Evolutionary conservation across 1,140 invertebrate species (phyloP).

Genomic region (Eciton burchellii): DNA sequence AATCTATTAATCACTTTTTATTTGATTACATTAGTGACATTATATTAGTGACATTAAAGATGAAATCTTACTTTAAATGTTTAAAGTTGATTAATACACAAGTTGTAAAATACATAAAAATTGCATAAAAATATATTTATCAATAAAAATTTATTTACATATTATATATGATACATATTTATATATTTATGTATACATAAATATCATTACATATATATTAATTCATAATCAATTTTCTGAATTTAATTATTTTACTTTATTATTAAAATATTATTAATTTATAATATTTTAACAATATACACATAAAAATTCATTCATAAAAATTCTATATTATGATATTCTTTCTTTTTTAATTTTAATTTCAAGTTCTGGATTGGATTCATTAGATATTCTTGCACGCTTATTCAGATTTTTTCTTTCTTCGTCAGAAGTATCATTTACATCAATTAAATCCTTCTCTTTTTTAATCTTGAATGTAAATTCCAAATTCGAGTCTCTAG

Average conservation of each 20-base stretch:
- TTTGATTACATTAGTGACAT: no score
- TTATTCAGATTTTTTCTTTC: neutral
- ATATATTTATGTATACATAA: no score
- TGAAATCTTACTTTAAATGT: no score
- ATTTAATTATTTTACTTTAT: constrained; percentile 3
- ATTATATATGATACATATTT: no score
- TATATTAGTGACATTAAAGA: no score
- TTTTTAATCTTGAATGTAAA: neutral
- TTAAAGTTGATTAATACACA: no score
- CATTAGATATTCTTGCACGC: neutral
- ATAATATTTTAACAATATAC: neutral
- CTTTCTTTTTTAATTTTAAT: neutral
- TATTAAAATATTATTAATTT: neutral
- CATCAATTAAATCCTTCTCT: neutral
- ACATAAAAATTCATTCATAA: constrained; percentile 15
- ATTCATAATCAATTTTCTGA: neutral
- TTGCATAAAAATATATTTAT: no score
- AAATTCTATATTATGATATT: no score
- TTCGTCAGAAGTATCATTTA: neutral
- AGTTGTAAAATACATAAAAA: no score
- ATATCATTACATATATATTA: neutral
- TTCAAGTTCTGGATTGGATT: neutral
- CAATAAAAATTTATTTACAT: no score
- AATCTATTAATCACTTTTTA: no score
- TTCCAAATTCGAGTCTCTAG: no score